Conservation (phyloP, 1,140 invertebrate genomes). For the Bombus sibiricus region DNA sequence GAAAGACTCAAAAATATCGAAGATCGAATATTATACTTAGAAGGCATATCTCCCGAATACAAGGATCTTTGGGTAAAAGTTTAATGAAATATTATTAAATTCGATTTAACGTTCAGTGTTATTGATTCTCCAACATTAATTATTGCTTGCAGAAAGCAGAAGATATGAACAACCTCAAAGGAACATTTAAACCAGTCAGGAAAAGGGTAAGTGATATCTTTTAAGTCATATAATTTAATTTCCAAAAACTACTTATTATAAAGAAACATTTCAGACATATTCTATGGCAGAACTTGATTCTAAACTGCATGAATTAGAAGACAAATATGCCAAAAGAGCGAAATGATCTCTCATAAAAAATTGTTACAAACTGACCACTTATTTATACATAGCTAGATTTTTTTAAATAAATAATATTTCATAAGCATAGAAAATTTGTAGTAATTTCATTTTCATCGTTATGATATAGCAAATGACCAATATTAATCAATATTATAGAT, state of each 20-base stretch:
- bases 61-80: conserved; percentile 85
- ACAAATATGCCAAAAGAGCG: conserved; percentile 71
- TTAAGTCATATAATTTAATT: conserved; percentile 3
- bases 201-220: conserved; percentile 67
- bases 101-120: background rate
- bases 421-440: background rate
- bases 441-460: background rate
- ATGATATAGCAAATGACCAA: too few relatives aligned
- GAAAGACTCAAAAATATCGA: conserved; percentile 86
- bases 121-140: background rate
- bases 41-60: conserved; percentile 89
- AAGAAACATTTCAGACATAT: conserved; percentile 71
- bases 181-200: conserved; percentile 38
- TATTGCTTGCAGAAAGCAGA: conserved; percentile 36
- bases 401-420: conserved; percentile 4
- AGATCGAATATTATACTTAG: conserved; percentile 86
- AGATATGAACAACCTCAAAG: conserved; percentile 44
- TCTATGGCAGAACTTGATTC: conserved; percentile 73
- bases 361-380: background rate
- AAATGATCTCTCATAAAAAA: conserved; percentile 55
- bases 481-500: background rate
- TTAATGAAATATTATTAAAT: background rate
- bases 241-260: background rate
- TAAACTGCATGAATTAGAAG: conserved; percentile 74
- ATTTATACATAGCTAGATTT: background rate